Evolutionary conservation across 37 sponge, comb jelly and placozoan species (phyloP).

Genomic region (Cliona cf. orientalis): DNA sequence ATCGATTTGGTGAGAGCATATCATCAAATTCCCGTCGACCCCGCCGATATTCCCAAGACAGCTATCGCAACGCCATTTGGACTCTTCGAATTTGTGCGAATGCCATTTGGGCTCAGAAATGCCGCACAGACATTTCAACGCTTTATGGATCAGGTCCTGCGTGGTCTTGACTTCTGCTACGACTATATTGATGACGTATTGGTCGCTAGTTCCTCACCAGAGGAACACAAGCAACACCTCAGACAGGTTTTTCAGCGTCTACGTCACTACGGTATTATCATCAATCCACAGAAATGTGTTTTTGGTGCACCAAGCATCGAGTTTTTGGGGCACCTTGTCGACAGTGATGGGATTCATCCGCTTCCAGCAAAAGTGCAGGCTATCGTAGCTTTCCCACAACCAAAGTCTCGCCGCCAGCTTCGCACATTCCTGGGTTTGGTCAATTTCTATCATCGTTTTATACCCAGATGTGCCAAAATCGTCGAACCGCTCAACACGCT

Average conservation of each 20-base stretch:
- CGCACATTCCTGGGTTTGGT: constrained; percentile 49
- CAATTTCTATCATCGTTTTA: constrained; percentile 66
- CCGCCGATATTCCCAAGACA: constrained; percentile 35
- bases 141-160: constrained; percentile 69
- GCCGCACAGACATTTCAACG: constrained; percentile 56
- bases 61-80: constrained; percentile 53
- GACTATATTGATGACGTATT: constrained; percentile 52
- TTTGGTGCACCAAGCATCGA: constrained; percentile 33
- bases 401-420: constrained; percentile 34
- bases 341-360: constrained; percentile 32
- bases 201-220: constrained; percentile 43
- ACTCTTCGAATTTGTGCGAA: constrained; percentile 39
- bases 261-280: constrained; percentile 29
- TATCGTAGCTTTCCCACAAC: constrained; percentile 56
- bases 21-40: constrained; percentile 57
- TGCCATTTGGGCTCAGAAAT: constrained; percentile 61
- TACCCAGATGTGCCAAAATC: constrained; percentile 36
- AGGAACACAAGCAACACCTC: constrained; percentile 47
- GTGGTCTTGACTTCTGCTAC: constrained; percentile 46
- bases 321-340: constrained; percentile 45
- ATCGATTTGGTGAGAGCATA: constrained; percentile 61
- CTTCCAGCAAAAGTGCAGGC: constrained; percentile 46
- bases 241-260: constrained; percentile 47
- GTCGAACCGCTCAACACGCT: constrained; percentile 35
- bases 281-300: constrained; percentile 57